Percentiles rank a stretch among this genome's conserved stretches.
phyloP scores from a whole-genome alignment of 2,888 invertebrate species.

The Trisateles emortualis region DNA sequence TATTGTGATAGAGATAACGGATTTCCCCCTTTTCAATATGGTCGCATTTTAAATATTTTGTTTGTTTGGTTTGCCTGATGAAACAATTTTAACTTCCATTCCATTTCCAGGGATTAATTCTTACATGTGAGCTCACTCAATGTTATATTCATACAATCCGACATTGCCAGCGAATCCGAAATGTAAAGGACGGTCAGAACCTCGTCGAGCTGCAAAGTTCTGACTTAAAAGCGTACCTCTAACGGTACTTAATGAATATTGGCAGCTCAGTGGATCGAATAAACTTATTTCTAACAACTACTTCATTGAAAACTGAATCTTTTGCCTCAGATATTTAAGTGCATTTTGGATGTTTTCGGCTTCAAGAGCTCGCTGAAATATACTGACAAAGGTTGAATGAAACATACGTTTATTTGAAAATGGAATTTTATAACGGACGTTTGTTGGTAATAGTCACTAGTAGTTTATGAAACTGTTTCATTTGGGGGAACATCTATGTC shows the following conservation, averaged over 20 bases:
- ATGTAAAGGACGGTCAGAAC: slow-evolving; percentile 68
- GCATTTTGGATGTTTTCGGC: slow-evolving; percentile 11
- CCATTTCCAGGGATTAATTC: slow-evolving; percentile 55
- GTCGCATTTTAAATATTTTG: slow-evolving; percentile 20
- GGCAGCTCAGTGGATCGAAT: slow-evolving; percentile 77
- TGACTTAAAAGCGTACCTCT: slow-evolving; percentile 64
- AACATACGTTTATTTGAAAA: slow-evolving; percentile 33
- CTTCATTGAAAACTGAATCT: slow-evolving; percentile 33
- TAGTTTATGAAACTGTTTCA: no score
- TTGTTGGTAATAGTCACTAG: no score
- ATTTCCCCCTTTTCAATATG: background rate
- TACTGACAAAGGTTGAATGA: slow-evolving; percentile 22
- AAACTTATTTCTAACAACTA: slow-evolving; percentile 54
- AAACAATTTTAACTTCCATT: slow-evolving; percentile 50
- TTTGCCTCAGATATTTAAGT: slow-evolving; percentile 24
- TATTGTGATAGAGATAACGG: slow-evolving; percentile 14
- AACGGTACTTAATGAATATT: slow-evolving; percentile 80
- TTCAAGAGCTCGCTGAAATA: slow-evolving; percentile 6
- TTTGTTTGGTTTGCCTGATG: slow-evolving; percentile 19
- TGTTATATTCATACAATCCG: slow-evolving; percentile 64
- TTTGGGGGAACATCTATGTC: no score
- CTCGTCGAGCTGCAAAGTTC: slow-evolving; percentile 63
- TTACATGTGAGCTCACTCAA: slow-evolving; percentile 43
- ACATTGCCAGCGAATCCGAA: slow-evolving; percentile 66
- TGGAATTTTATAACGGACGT: slow-evolving; percentile 27